Evolutionary conservation across 2,888 invertebrate genomes (phyloP), one percentile per base, ranked within the genome.

Genomic region (Agriopis leucophaearia): DNA sequence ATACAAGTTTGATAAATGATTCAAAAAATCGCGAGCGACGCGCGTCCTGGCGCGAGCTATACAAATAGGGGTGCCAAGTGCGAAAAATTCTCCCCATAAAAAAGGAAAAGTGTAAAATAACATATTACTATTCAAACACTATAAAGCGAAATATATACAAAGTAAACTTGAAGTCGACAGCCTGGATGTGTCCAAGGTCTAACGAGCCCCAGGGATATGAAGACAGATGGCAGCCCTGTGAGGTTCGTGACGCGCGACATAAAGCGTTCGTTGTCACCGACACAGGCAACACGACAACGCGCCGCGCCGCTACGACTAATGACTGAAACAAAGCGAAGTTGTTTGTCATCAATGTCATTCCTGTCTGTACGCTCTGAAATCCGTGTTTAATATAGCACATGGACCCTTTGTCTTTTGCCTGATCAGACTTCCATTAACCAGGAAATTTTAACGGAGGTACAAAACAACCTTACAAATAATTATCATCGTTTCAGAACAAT

Each of bases 1-100:
- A 84, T 64, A 74, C 73, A 76, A 75, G 68, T 74, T 79, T 85
- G 85, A 86, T 86, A 83, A 85, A 87, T 87, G 81, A 84, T 84
- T 81, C 78, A 79, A 80, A 81, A 69, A 82, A 84, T 82, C 78
- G 79, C 79, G 60, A 79, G 77, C 75, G 82, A 79, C 80, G 71
- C 75, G 69, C 66, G 61, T 69, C 50, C 65, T 61, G 61, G 55
- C 73, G 70, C 57, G 66, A 65, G 71, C 66, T 45, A 56, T 59
- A 50, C 52, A 55, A 56, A 62, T 70, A 71, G 58, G 73, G 70
- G 58, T 70, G 63, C 60, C 66, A 55, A 69, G 36, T 56, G 59
- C 27, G 62, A 62, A 65, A 68, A 64, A 69, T 67, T 57, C 56
- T 16, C 38, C 57, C n/a, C 44, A 68, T 68, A 66, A 69, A 71